Base-by-base conservation (phyloP, 2,888 invertebrate genomes). In the Drosophila hamatofila region DNA sequence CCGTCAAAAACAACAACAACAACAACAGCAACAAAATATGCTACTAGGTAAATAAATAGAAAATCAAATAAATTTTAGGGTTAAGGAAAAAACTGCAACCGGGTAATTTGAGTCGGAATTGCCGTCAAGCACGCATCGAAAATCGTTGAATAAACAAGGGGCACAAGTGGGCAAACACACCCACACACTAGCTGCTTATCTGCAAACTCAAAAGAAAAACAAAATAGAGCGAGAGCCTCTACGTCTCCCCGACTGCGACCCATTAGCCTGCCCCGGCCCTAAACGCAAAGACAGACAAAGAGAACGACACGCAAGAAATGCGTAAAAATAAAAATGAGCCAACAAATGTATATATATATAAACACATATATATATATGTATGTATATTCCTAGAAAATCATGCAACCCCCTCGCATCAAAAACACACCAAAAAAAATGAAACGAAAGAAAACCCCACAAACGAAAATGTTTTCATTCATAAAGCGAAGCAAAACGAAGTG, bases 321-420 rank as follows among this genome's bases (percentile, higher is more conserved):
- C 85, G 88, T 86, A 86, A 88, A 86, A 86, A 88, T 86, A 86
- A 86, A 84, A 87, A 75, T 80, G 87, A 83, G 80, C 59, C 84
- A 69, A 75, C 44, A 59, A 52, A 78, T 5, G 30, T 30, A 35
- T 14, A 33, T 46, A 59, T 46, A 65, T 49, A 68, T 41, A 68
- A 59, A 54, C 49, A 73, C 2, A 23, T 48, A 18, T n/a, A 52
- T 46, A 59, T 14, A 60, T 57, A 61, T 39, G 52, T 18, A 54
- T 57, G 61, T 41, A 52, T 35, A 33, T 49, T 62, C 27, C 54
- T 55, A 51, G 62, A 52, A 81, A 85, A 71, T 66, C 77, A 69
- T 76, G 70, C 60, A 81, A 59, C 71, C 71, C 60, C 75, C 65
- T 59, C 44, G 25, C 11, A 44, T 16, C 30, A 21, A 16, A 25